Evolutionary conservation across 2,888 invertebrate genomes (phyloP).

Genomic region (Noctua comes): DNA sequence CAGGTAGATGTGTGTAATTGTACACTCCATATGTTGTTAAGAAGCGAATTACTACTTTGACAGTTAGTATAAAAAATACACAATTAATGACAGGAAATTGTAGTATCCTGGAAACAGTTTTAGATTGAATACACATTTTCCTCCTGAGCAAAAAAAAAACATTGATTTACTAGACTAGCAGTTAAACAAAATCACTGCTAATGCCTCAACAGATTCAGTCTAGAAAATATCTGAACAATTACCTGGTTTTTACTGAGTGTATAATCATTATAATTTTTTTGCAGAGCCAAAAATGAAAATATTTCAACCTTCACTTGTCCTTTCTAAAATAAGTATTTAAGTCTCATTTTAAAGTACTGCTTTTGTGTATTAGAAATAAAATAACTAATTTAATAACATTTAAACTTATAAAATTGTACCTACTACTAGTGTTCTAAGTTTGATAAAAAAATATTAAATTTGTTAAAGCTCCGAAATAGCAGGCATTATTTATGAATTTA

Average conservation of each 20-base stretch:
- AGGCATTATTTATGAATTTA: background rate
- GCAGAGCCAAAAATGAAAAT: background rate
- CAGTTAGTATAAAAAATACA: constrained; percentile 54
- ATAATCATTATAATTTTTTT: constrained; percentile 75
- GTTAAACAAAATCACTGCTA: background rate
- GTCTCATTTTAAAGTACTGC: background rate
- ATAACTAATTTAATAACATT: background rate
- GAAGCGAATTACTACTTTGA: constrained; percentile 47
- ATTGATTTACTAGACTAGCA: background rate
- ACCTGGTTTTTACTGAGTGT: constrained; percentile 73
- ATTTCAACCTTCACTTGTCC: background rate
- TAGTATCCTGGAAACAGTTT: constrained; percentile 66
- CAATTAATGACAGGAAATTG: constrained; percentile 74
- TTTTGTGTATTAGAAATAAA: background rate
- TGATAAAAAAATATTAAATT: background rate
- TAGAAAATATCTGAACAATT: constrained; percentile 14
- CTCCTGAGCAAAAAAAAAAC: background rate
- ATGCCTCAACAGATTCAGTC: background rate
- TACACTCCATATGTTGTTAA: constrained; percentile 37
- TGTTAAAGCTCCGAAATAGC: background rate
- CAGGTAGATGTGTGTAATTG: constrained; percentile 60
- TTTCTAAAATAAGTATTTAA: constrained; percentile 2
- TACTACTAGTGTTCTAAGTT: background rate
- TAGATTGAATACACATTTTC: background rate
- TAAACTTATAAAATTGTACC: background rate